phyloP scores from a whole-genome alignment of 1,140 invertebrate genomes.

The Solen grandis region DNA sequence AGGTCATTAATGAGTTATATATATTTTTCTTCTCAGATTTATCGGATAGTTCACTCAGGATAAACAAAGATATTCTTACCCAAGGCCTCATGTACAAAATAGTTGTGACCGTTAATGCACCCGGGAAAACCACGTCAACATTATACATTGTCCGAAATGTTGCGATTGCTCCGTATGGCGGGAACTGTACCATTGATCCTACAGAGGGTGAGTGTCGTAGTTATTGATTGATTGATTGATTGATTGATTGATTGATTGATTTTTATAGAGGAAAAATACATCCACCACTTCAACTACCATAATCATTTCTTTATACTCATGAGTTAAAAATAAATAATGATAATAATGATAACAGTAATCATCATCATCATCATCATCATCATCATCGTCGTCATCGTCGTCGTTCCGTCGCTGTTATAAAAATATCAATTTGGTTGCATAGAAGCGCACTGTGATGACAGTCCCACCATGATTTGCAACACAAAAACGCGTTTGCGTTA shows the following conservation, averaged over 20 bases:
- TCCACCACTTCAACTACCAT: background rate
- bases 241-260: no score
- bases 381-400: background rate
- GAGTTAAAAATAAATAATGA: background rate
- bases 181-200: background rate
- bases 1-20: background rate
- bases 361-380: background rate
- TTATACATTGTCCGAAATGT: background rate
- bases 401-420: no score
- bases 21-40: background rate
- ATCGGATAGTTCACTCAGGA: background rate
- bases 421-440: no score
- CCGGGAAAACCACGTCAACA: background rate
- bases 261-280: no score
- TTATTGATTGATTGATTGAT: no score
- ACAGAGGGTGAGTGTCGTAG: background rate
- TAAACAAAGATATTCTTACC: background rate
- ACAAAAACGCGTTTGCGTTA: no score
- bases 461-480: no score
- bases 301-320: background rate
- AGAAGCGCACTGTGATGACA: no score
- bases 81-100: background rate
- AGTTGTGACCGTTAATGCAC: background rate
- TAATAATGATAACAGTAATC: no score
- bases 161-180: background rate